Conservation (phyloP, 1,140 invertebrate species). For the Homalodisca vitripennis region DNA sequence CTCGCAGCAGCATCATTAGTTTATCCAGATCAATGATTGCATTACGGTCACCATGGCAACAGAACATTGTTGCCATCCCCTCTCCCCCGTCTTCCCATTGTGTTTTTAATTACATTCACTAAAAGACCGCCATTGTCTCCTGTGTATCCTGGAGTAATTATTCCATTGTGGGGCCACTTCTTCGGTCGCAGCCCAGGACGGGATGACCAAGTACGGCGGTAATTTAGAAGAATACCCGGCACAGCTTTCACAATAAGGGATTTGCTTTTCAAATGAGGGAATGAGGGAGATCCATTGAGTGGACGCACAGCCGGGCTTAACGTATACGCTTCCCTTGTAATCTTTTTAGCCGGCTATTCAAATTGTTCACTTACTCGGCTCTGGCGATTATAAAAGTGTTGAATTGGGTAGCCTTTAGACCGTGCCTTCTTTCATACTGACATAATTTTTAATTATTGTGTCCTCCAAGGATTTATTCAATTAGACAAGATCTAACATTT, state of each 20-base stretch:
- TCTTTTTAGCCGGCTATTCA: background rate
- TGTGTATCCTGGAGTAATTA: background rate
- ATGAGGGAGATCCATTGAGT: too few relatives aligned
- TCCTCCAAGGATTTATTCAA: too few relatives aligned
- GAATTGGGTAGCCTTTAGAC: background rate
- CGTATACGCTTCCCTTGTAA: background rate
- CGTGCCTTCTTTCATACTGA: background rate
- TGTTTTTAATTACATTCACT: slow-evolving; percentile 9
- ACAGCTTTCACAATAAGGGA: background rate
- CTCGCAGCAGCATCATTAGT: background rate
- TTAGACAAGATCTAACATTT: too few relatives aligned
- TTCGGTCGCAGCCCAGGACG: background rate
- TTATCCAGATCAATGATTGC: background rate
- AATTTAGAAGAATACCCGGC: background rate
- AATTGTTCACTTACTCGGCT: too few relatives aligned
- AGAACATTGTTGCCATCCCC: background rate
- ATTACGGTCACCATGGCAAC: slow-evolving; percentile 16
- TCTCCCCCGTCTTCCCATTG: background rate
- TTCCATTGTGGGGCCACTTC: background rate
- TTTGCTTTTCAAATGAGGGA: background rate
- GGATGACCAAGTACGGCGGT: background rate
- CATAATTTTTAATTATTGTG: background rate
- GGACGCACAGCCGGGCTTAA: background rate
- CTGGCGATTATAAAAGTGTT: background rate
- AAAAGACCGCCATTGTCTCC: background rate